Evolutionary conservation across 2,888 invertebrate genomes (phyloP), one percentile per base, ranked within the genome.

Genomic region (Heliconius ethilla): DNA sequence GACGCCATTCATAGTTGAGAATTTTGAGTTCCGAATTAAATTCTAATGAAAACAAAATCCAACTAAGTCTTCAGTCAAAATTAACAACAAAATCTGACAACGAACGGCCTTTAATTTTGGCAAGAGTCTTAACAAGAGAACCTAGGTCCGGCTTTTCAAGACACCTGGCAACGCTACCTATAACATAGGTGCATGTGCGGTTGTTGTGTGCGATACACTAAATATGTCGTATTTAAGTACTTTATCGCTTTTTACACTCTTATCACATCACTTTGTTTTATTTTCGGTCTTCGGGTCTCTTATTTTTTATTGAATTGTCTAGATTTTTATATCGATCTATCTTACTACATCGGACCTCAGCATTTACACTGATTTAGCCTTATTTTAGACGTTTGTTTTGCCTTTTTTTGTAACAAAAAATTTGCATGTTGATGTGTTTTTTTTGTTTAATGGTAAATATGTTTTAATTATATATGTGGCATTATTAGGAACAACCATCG

Each of bases 141-240:
- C 40, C 40, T 40, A 11, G 2, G 18, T 9, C 22, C 51, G 51
- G 22, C 51, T 51, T 22, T 51, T 18, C 6, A 15, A 51, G 45
- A 18, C 51, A 4, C 59, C 59, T 59, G 59, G 59, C 59, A 59
- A 59, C 59, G 59, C n/a, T 59, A 59, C 59, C n/a, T 59, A 59
- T 59, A 59, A 59, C n/a, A 59, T 59, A n/a, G 33, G 72, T 72
- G 72, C 72, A 72, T 72, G 72, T 37, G 59, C 72, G 72, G 33
- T n/a, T 51, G 51, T 29, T 55, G 1, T 33, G 33, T 33, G 33
- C 33, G 15, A n/a, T 11, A 27, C 51, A 29, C 29, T 33, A 72
- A 33, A 33, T n/a, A 55, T 33, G 22, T 55, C 5, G 25, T 33
- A 59, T 55, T 72, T 25, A 40, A 40, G n/a, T 69, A 13, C 7